A percentile compares a stretch with the other conserved stretches of the same genome.
phyloP scores from a whole-genome alignment of 2,797 vertebrate species.

The Eurystomus glaucurus region DNA sequence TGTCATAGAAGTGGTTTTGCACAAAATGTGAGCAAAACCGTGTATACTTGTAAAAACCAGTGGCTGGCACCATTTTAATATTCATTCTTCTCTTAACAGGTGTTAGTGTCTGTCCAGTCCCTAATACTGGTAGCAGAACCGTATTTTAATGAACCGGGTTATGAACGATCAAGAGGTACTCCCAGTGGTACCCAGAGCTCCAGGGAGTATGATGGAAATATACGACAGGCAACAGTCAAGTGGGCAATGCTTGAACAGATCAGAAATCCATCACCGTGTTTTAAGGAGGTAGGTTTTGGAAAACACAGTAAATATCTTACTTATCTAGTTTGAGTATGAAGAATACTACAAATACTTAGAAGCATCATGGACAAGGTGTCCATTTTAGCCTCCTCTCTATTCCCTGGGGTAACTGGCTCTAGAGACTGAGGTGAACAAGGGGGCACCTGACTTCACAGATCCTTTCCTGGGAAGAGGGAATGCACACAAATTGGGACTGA shows the following conservation, averaged over 20 bases:
- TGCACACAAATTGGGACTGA: not conserved
- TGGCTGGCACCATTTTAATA: not conserved
- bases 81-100: constrained; percentile 80
- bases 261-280: constrained; percentile 95
- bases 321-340: not conserved
- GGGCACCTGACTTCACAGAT: not conserved
- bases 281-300: constrained; percentile 92
- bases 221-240: constrained; percentile 96
- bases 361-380: not conserved
- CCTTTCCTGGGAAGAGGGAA: not conserved
- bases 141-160: constrained; percentile 98
- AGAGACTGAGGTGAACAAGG: not conserved
- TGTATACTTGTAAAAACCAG: not conserved
- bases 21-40: not conserved
- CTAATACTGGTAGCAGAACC: constrained; percentile 97
- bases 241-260: constrained; percentile 99
- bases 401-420: not conserved
- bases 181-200: constrained; percentile 98
- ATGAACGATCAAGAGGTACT: constrained; percentile 96
- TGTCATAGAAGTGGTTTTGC: not conserved
- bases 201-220: constrained; percentile 97
- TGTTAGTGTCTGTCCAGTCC: constrained; percentile 97
- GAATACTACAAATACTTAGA: not conserved
- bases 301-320: not conserved
- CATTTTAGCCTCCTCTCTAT: not conserved